These are phyloP conservation scores for Larimichthys polyactis DNA, from an alignment of 2,113 vertebrate genomes.

Conservation along the genomic window DNA sequence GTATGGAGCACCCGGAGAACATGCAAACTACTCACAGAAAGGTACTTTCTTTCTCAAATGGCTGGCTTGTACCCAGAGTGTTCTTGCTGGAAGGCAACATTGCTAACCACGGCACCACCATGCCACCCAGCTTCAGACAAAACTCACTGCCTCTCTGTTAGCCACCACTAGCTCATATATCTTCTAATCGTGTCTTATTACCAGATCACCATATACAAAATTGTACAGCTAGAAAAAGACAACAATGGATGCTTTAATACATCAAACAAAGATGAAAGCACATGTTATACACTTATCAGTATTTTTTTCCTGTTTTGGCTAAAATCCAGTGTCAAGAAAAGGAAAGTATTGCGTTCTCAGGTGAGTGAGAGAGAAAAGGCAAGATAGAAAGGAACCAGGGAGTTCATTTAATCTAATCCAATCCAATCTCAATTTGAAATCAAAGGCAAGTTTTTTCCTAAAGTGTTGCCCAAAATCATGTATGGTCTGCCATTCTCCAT, in stretches of 20 bases:
- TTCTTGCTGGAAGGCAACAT: no score
- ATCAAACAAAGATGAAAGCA: constrained; percentile 49
- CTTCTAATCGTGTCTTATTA: background rate
- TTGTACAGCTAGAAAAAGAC: constrained; percentile 30
- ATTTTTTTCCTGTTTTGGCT: constrained; percentile 54
- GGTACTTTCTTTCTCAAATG: no score
- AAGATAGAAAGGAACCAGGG: constrained; percentile 43
- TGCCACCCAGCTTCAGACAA: constrained; percentile 2
- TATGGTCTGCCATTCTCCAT: constrained; percentile 19
- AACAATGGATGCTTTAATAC: constrained; percentile 27
- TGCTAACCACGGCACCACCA: no score
- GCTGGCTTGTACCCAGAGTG: no score
- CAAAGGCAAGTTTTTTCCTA: constrained; percentile 67
- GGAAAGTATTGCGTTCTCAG: constrained; percentile 42
- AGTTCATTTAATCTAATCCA: constrained; percentile 72
- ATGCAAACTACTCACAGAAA: no score
- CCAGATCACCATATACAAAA: constrained; percentile 14
- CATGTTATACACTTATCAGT: constrained; percentile 51
- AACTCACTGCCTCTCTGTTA: constrained; percentile 36
- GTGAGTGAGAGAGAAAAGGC: constrained; percentile 33
- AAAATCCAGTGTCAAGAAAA: constrained; percentile 56
- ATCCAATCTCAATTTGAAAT: constrained; percentile 75
- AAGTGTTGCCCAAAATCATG: constrained; percentile 46
- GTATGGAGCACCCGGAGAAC: no score
- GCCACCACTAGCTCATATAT: constrained; percentile 26